Evolutionary conservation across 2,113 vertebrate species (phyloP).

Genomic region (Thunnus thynnus): DNA sequence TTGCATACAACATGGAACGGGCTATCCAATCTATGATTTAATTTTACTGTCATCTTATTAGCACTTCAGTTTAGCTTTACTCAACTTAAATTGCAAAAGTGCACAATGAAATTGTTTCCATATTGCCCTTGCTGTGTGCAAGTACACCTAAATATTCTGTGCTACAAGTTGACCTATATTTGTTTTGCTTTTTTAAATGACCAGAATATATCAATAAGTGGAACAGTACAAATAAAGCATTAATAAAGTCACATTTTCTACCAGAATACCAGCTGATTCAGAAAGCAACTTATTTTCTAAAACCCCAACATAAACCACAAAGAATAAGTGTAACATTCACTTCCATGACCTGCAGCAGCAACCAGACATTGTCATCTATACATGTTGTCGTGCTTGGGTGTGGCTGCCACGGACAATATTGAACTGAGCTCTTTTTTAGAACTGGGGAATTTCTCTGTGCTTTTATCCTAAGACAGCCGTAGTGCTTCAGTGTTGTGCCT

Average conservation of each 20-base stretch:
- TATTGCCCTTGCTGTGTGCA: not conserved
- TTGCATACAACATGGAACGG: not conserved
- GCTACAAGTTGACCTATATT: not conserved
- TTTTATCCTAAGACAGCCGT: conserved; percentile 75
- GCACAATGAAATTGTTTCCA: not conserved
- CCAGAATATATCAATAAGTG: not conserved
- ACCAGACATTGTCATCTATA: conserved; percentile 56
- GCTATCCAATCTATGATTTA: conserved; percentile 9
- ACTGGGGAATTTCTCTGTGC: conserved; percentile 72
- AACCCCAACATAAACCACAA: conserved; percentile 21
- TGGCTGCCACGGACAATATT: conserved; percentile 70
- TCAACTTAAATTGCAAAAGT: not conserved
- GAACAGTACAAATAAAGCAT: not conserved
- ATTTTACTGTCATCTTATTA: conserved; percentile 12
- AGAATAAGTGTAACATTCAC: conserved; percentile 18
- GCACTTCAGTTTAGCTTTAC: not conserved
- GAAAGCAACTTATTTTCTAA: conserved; percentile 12
- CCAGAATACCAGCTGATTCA: not conserved
- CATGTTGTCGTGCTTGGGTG: conserved; percentile 68
- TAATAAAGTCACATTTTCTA: not conserved
- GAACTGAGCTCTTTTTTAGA: conserved; percentile 71
- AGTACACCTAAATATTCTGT: not conserved
- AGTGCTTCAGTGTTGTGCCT: conserved; percentile 71
- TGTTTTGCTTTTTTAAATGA: not conserved
- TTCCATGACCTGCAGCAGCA: conserved; percentile 36